A percentile compares a stretch with the other conserved stretches of the same genome.
Evolutionary conservation across 2,113 vertebrate species (phyloP).

Genomic region (Neolamprologus falcicula): DNA sequence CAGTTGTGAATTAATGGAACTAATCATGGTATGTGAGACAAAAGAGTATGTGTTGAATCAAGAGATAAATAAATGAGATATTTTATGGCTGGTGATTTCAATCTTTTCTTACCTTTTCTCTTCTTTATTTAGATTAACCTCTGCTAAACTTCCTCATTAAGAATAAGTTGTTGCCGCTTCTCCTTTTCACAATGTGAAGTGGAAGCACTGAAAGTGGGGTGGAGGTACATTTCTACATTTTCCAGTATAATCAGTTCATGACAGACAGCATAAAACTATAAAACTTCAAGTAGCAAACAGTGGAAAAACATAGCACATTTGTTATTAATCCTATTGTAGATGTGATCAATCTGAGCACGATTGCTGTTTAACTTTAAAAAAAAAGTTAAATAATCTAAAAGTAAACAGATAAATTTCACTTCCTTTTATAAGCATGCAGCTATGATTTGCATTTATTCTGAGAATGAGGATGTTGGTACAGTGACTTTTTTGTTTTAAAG

Average conservation of each 20-base stretch:
- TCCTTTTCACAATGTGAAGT: neutral
- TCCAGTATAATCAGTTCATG: neutral
- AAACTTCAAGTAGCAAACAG: neutral
- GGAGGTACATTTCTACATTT: neutral
- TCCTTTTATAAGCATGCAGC: neutral
- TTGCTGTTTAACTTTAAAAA: neutral
- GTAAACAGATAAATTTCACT: neutral
- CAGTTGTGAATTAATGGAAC: constrained; percentile 62
- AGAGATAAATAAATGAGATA: constrained; percentile 68
- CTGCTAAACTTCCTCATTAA: neutral
- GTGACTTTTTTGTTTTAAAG: neutral
- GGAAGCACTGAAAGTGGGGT: neutral
- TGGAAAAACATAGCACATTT: neutral
- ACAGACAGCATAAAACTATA: neutral
- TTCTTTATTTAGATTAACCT: neutral
- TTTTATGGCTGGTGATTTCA: constrained; percentile 59
- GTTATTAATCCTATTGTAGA: neutral
- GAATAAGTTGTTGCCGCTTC: neutral
- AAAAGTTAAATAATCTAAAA: neutral
- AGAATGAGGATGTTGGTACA: neutral
- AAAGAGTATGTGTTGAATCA: constrained; percentile 61
- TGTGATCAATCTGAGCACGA: neutral
- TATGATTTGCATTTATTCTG: neutral
- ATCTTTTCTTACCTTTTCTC: constrained; percentile 19
- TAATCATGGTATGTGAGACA: constrained; percentile 64